Percentiles rank a stretch among this genome's conserved stretches.
Evolutionary conservation across 2,113 vertebrate species (phyloP).

Genomic region (Gymnobelideus leadbeateri): DNA sequence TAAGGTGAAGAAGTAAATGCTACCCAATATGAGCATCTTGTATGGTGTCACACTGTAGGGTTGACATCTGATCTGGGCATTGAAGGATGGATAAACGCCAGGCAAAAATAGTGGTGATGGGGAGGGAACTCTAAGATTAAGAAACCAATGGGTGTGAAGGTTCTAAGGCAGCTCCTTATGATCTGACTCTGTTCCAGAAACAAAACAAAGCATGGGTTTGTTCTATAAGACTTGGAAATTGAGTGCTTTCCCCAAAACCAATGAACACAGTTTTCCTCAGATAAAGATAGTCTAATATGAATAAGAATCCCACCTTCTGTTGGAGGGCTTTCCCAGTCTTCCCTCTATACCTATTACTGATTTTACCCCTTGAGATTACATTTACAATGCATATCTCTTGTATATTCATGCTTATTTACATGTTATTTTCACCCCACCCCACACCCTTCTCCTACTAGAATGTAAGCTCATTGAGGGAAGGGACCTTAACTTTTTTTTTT

Average conservation of each 20-base stretch:
- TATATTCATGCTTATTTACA: not conserved
- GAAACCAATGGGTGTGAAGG: not conserved
- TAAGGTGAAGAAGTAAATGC: not conserved
- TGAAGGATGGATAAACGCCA: not conserved
- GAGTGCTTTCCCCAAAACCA: not conserved
- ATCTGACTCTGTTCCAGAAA: not conserved
- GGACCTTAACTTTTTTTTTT: not conserved
- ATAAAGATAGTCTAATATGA: not conserved
- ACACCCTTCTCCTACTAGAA: not conserved
- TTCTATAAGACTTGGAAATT: not conserved
- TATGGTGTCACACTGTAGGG: not conserved
- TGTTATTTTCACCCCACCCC: not conserved
- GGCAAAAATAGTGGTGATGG: not conserved
- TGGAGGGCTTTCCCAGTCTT: not conserved
- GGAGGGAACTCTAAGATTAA: not conserved
- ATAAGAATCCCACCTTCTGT: not conserved
- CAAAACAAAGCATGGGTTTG: not conserved
- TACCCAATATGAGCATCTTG: not conserved
- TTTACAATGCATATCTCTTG: not conserved
- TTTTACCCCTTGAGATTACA: not conserved
- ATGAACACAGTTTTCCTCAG: too few relatives aligned
- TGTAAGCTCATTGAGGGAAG: not conserved
- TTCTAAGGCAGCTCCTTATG: not conserved
- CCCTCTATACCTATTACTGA: not conserved
- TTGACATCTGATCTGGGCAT: not conserved